Evolutionary conservation across 2,113 vertebrate species (phyloP).

Genomic region (Callocephalon fimbriatum): DNA sequence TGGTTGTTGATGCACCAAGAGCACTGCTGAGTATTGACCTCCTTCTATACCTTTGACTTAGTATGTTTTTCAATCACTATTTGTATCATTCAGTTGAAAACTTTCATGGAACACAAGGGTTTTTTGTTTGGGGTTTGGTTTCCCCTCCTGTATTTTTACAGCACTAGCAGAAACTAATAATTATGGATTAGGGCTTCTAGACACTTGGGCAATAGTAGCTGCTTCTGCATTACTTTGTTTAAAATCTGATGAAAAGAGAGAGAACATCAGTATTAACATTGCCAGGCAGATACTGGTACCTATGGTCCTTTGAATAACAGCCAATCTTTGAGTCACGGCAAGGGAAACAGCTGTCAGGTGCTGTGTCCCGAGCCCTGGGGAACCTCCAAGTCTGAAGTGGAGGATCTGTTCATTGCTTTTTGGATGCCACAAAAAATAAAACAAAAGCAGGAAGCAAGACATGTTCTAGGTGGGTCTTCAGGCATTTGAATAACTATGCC

Average conservation of each 20-base stretch:
- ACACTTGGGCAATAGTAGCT: background rate
- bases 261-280: background rate
- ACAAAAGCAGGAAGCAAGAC: background rate
- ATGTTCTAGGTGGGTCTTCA: background rate
- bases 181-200: background rate
- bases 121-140: background rate
- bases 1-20: background rate
- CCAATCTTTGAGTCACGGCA: background rate
- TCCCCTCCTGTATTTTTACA: background rate
- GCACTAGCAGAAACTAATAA: background rate
- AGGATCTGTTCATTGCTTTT: background rate
- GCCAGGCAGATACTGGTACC: background rate
- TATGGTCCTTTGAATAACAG: background rate
- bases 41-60: background rate
- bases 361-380: background rate
- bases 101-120: rapidly evolving
- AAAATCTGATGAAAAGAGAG: background rate
- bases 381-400: background rate
- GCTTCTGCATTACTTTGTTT: background rate
- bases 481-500: background rate
- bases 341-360: background rate
- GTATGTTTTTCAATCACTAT: background rate
- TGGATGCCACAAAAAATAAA: background rate
- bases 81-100: background rate
- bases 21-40: background rate